Evolutionary conservation across 2,888 invertebrate genomes (phyloP).

Genomic region (Erpobdella octoculata): DNA sequence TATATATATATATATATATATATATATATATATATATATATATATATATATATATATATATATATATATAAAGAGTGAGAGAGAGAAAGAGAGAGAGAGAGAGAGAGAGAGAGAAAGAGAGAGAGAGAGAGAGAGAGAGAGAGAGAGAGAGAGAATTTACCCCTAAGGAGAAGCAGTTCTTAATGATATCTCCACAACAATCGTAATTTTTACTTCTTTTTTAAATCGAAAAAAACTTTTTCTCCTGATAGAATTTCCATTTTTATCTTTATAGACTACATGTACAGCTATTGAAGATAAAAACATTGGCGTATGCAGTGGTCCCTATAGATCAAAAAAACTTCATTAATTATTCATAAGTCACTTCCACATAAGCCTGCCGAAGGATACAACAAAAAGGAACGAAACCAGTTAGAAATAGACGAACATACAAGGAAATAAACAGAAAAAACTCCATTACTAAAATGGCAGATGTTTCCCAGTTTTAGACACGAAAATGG

Average conservation of each 20-base stretch:
- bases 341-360: not conserved
- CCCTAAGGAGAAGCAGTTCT: too few species aligned
- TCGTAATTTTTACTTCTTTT: too few species aligned
- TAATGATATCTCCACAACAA: too few species aligned
- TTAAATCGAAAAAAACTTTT: too few species aligned
- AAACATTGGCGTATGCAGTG: too few species aligned
- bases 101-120: not conserved
- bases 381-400: too few species aligned
- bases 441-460: not conserved
- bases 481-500: not conserved
- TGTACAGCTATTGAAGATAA: too few species aligned
- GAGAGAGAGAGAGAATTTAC: not conserved
- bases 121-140: not conserved
- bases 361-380: not conserved
- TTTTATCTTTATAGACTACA: too few species aligned
- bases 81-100: not conserved
- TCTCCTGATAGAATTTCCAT: too few species aligned
- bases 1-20: not conserved
- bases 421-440: too few species aligned
- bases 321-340: not conserved
- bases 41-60: not conserved
- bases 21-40: not conserved
- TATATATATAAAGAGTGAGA: not conserved
- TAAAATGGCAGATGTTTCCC: conserved; percentile 9
- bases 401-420: too few species aligned